Evolutionary conservation across 2,888 invertebrate species (phyloP), one percentile per base, ranked within the genome.

Genomic region (Anthrax anthrax): DNA sequence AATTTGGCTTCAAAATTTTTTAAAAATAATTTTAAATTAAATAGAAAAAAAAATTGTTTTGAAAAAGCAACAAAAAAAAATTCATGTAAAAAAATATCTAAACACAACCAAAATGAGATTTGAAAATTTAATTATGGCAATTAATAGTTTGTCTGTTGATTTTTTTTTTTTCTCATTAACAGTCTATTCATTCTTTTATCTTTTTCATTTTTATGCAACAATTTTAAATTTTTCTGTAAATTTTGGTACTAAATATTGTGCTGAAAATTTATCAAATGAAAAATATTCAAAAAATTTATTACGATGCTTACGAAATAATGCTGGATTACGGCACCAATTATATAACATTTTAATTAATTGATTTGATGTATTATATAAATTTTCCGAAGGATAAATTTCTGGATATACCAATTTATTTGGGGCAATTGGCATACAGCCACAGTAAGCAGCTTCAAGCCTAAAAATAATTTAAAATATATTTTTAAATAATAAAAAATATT

Each of bases 341-440:
- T 67, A 67, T 1, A 82, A 61, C 58, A 67, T 75, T 57, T 71
- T 69, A 44, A 71, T 71, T 36, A 81, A 65, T 50, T 79, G 75
- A 47, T 72, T 70, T 45, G 72, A 65, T 48, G 75, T 72, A 41
- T 73, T 70, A 59, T 78, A 82, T 4, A 80, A 65, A 58, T 77
- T 79, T 40, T 72, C 67, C 39, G 65, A 62, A 46, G 74, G 77
- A 65, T 80, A 84, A 48, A 84, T 73, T 70, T 84, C 84, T 2
- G 81, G 81, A 68, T 84, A 84, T 2, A 80, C 81, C 4, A 84
- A 65, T 51, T 71, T 65, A 54, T 78, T 77, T 8, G 84, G 84
- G 44, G 77, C 77, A 23, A 84, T 62, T 4, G 84, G 83, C 61
- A 75, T 76, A 60, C 82, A 83, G n/a, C 80, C 79, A 51, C 73